These are phyloP conservation scores for Troides aeacus DNA, from an alignment of 2,888 invertebrate genomes.

Conservation along the genomic window DNA sequence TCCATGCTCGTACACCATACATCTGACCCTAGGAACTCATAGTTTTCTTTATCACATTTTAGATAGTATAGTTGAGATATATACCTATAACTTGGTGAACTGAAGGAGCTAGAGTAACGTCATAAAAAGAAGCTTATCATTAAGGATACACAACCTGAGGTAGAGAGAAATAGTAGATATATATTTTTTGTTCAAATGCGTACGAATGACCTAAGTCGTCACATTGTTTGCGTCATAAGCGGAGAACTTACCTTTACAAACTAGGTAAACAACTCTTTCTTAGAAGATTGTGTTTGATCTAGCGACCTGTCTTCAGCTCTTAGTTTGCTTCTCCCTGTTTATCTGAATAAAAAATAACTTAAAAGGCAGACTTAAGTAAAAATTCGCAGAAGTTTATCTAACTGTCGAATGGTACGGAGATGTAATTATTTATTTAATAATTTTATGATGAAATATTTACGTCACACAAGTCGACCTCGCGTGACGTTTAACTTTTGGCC, in stretches of 20 bases:
- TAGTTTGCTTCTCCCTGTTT: background rate
- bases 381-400: slow-evolving; percentile 1
- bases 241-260: background rate
- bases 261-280: background rate
- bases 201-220: background rate
- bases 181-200: background rate
- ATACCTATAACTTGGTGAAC: too few species aligned
- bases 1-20: background rate
- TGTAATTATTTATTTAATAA: background rate
- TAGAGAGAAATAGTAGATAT: background rate
- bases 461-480: slow-evolving; percentile 3
- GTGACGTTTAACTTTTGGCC: slow-evolving; percentile 7
- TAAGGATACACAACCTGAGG: too few species aligned
- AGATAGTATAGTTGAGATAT: background rate
- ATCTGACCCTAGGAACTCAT: background rate
- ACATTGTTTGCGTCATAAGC: slow-evolving; percentile 5
- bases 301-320: background rate
- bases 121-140: too few species aligned
- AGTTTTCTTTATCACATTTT: background rate
- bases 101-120: too few species aligned
- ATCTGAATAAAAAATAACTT: background rate
- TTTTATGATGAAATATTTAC: background rate
- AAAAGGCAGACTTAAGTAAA: background rate
- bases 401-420: slow-evolving; percentile 5
- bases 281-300: background rate